A percentile compares a stretch with the other conserved stretches of the same genome.
phyloP scores from a whole-genome alignment of 2,797 vertebrate genomes.

The Sylvia borin region DNA sequence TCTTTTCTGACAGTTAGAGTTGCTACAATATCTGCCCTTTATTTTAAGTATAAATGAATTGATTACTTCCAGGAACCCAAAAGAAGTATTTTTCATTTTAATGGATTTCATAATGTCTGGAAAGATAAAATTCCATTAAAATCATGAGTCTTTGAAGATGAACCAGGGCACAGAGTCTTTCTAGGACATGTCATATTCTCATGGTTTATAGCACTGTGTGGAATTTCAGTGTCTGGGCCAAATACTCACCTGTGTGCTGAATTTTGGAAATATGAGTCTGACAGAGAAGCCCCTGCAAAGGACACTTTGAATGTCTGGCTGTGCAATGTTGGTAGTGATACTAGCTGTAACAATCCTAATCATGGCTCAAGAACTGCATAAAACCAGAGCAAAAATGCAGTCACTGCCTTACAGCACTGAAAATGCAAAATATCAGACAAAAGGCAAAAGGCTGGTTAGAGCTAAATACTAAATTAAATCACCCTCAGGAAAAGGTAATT shows the following conservation, averaged over 20 bases:
- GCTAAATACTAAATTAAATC: background rate
- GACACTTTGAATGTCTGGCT: background rate
- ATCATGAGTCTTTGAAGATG: background rate
- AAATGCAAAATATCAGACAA: background rate
- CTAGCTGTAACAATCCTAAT: background rate
- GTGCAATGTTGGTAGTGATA: background rate
- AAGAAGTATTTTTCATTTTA: background rate
- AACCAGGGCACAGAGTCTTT: background rate
- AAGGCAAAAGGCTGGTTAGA: background rate
- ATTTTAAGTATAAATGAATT: background rate
- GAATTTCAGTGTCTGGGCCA: background rate
- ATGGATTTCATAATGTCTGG: background rate
- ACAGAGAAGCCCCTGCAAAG: background rate
- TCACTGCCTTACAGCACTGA: background rate
- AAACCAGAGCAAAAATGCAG: background rate
- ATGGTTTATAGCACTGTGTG: background rate
- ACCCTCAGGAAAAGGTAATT: background rate
- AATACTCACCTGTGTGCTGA: background rate
- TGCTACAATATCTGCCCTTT: background rate
- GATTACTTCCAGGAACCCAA: background rate
- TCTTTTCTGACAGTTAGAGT: background rate
- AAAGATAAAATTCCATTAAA: conserved; percentile 6
- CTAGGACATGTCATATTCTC: background rate
- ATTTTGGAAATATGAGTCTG: background rate
- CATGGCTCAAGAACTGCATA: background rate